phyloP scores from a whole-genome alignment of 1,140 invertebrate genomes.

The Gonioctena quinquepunctata region DNA sequence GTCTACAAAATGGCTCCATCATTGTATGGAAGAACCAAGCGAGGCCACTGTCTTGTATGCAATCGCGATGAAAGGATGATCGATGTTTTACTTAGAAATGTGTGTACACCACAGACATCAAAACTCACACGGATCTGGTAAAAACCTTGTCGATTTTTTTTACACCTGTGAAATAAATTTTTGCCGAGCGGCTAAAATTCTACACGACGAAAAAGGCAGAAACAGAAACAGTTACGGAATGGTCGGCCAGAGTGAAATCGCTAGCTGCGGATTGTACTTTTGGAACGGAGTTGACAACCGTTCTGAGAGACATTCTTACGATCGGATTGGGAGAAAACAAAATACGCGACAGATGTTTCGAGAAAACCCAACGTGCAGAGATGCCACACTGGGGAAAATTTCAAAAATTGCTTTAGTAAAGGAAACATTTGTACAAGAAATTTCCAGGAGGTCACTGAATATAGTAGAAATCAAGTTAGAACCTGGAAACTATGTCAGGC shows the following conservation, averaged over 20 bases:
- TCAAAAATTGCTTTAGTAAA: neutral
- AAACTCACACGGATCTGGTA: neutral
- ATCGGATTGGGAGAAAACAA: neutral
- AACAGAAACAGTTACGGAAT: neutral
- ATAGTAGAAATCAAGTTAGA: neutral
- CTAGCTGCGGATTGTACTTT: neutral
- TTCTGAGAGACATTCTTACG: neutral
- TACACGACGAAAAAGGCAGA: constrained; percentile 1
- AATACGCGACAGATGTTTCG: neutral
- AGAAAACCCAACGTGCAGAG: neutral
- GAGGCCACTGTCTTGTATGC: no score
- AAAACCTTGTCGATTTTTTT: neutral
- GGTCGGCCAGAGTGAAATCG: neutral
- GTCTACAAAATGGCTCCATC: no score
- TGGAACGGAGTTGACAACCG: neutral
- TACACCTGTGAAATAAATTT: constrained; percentile 3
- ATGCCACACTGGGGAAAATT: neutral
- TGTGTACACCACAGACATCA: neutral
- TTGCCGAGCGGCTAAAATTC: constrained; percentile 1
- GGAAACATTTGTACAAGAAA: neutral
- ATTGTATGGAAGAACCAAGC: no score
- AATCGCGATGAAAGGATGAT: no score
- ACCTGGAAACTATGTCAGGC: neutral
- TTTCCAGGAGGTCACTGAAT: neutral
- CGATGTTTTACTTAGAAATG: neutral